These are phyloP conservation scores for Phragmatobia fuliginosa DNA, from an alignment of 2,888 invertebrate species.

Conservation along the genomic window DNA sequence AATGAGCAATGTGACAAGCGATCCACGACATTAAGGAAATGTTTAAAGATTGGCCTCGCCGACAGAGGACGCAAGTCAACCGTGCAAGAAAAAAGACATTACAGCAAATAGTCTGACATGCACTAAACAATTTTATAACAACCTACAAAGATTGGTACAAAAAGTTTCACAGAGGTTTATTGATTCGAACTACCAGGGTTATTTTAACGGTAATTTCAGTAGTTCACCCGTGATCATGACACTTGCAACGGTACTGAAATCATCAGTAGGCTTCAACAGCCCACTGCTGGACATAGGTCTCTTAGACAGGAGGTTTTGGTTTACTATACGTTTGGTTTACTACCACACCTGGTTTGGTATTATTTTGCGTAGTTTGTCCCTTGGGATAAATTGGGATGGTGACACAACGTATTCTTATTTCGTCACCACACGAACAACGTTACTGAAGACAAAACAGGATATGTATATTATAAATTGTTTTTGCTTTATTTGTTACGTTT, in stretches of 20 bases:
- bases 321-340: too few species aligned
- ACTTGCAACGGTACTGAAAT: not conserved
- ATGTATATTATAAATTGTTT: too few species aligned
- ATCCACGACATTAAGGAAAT: constrained; percentile 68
- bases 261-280: too few species aligned
- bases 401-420: too few species aligned
- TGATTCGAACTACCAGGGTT: not conserved
- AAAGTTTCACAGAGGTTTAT: not conserved
- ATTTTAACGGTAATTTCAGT: not conserved
- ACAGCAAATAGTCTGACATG: constrained; percentile 24
- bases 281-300: too few species aligned
- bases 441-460: too few species aligned
- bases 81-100: constrained; percentile 60
- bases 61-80: constrained; percentile 65
- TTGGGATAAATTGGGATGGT: too few species aligned
- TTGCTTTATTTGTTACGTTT: too few species aligned
- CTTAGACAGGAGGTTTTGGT: too few species aligned
- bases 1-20: constrained; percentile 52
- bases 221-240: not conserved
- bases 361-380: too few species aligned
- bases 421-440: too few species aligned
- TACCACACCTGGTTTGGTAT: too few species aligned
- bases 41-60: constrained; percentile 59
- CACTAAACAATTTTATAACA: constrained; percentile 4
- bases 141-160: not conserved